Evolutionary conservation across 2,888 invertebrate species (phyloP).

Genomic region (Himalopsyche tibetana): DNA sequence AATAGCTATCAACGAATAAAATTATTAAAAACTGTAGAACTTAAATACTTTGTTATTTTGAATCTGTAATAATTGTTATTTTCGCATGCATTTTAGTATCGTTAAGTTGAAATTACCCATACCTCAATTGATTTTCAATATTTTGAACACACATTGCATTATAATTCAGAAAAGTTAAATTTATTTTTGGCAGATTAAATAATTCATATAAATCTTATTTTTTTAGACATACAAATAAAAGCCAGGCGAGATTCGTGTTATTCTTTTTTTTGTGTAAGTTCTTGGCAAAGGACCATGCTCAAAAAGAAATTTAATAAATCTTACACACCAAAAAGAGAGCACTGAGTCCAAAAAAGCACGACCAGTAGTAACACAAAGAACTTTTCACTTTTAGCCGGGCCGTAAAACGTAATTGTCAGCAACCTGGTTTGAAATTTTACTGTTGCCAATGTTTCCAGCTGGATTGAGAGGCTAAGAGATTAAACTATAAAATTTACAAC

Average conservation of each 20-base stretch:
- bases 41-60: too few relatives aligned
- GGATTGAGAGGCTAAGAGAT: slow-evolving; percentile 44
- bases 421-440: slow-evolving; percentile 48
- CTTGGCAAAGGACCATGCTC: neutral
- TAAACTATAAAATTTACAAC: slow-evolving; percentile 52
- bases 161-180: neutral
- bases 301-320: slow-evolving; percentile 33
- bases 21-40: too few relatives aligned
- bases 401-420: slow-evolving; percentile 51
- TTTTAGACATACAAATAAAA: too few relatives aligned
- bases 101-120: too few relatives aligned
- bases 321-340: slow-evolving; percentile 11
- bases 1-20: too few relatives aligned
- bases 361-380: slow-evolving; percentile 42
- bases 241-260: too few relatives aligned
- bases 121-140: too few relatives aligned
- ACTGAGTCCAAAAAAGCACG: slow-evolving; percentile 1
- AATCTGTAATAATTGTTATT: too few relatives aligned
- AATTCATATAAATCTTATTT: too few relatives aligned
- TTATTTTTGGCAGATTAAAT: neutral
- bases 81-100: too few relatives aligned
- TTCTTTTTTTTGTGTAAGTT: neutral
- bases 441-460: slow-evolving; percentile 28
- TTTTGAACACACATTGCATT: too few relatives aligned
- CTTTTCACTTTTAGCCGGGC: slow-evolving; percentile 44